Evolutionary conservation across 2,888 invertebrate genomes (phyloP), one percentile per base, ranked within the genome.

Genomic region (Thereva unica): DNA sequence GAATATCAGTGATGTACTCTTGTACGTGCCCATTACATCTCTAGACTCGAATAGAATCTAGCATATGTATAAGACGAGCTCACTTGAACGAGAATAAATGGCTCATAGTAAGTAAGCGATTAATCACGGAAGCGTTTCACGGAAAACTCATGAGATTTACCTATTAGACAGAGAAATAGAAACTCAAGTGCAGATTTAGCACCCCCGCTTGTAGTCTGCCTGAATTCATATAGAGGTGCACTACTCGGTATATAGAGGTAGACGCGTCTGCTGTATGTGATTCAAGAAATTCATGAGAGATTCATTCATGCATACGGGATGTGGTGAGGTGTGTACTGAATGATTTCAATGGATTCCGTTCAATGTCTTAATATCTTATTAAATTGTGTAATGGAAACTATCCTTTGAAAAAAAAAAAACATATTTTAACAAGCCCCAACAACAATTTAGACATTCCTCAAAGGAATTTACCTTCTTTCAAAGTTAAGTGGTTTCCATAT

Each of bases 31-130:
- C 44, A 64, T 54, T 54, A 54, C 37, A 64, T 64, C 23, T 23
- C 23, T 23, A 23, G 23, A 23, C 23, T 23, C 23, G 23, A 23
- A 23, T 23, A 23, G 23, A 23, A 23, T 23, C 23, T 23, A 23
- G 23, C 23, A 23, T n/a, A n/a, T n/a, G n/a, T n/a, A n/a, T 23
- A 23, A 23, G 23, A 23, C 45, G 66, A 57, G 63, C 38, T 64
- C 67, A 67, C 67, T 67, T 67, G 67, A 67, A 64, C 56, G 63
- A 49, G 54, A 67, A 67, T 67, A 67, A 67, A 67, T 67, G 63
- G 63, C 45, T 67, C 67, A 63, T 67, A 56, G 23, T 67, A 67
- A 67, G 67, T 67, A 67, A 67, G 63, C 63, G 67, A 67, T 67
- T 67, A 67, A 67, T 67, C 67, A 67, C 56, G 63, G 50, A 52